These are phyloP conservation scores for Hippocampus zosterae DNA, from an alignment of 2,113 vertebrate genomes.

Conservation along the genomic window DNA sequence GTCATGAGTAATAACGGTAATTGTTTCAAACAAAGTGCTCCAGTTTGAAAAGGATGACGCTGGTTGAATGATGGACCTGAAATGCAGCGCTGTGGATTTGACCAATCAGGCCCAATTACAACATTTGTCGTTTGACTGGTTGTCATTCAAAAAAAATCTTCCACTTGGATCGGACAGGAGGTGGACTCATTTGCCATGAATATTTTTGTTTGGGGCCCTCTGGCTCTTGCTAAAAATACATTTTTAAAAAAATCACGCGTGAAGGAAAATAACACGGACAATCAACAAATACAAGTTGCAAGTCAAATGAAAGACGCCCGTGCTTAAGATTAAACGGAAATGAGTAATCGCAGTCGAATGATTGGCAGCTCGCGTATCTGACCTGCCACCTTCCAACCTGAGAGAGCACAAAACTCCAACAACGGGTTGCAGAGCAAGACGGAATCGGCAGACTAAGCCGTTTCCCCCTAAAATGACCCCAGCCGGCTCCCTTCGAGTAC, in stretches of 20 bases:
- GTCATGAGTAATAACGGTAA: neutral
- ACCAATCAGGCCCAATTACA: constrained; percentile 41
- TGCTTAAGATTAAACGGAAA: neutral
- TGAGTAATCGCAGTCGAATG: neutral
- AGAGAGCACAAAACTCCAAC: constrained; percentile 28
- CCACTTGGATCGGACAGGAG: constrained; percentile 23
- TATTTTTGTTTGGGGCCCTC: too few species aligned
- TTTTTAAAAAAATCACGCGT: too few species aligned
- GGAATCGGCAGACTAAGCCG: constrained; percentile 5
- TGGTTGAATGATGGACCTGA: constrained; percentile 8
- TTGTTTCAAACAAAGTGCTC: neutral
- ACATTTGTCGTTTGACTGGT: constrained; percentile 38
- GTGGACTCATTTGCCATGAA: constrained; percentile 17
- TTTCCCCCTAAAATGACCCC: too few species aligned
- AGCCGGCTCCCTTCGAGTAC: neutral
- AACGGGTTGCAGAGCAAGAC: constrained; percentile 1
- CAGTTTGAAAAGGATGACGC: neutral
- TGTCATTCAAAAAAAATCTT: constrained; percentile 26
- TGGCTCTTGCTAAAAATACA: too few species aligned
- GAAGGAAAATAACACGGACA: neutral
- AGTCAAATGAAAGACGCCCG: neutral
- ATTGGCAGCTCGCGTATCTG: constrained; percentile 24
- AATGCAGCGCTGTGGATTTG: constrained; percentile 38
- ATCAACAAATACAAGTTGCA: neutral
- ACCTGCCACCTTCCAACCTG: constrained; percentile 14